These are phyloP conservation scores for Phaetusa simplex DNA, from an alignment of 2,113 vertebrate genomes.

Conservation along the genomic window DNA sequence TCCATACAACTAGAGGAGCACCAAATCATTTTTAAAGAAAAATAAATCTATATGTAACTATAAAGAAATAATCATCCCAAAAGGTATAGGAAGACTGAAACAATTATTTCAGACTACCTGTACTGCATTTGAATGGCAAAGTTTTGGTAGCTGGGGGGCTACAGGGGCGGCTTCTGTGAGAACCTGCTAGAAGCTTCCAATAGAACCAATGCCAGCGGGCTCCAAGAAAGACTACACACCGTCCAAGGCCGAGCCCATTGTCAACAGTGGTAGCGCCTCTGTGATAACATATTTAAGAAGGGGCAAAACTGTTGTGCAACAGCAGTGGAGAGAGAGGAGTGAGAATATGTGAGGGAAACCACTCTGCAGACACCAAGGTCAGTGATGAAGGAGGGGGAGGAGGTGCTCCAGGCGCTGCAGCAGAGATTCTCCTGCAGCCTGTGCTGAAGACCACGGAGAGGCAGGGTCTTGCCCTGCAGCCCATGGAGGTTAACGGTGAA, in stretches of 20 bases:
- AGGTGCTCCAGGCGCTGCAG: rapidly evolving
- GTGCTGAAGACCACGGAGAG: not conserved
- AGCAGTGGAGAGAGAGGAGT: not conserved
- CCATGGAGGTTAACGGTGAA: not conserved
- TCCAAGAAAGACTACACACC: rapidly evolving
- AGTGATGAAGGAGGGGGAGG: not conserved
- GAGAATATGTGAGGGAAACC: not conserved
- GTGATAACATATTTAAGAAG: not conserved
- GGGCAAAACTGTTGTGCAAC: not conserved
- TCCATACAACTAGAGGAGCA: not conserved
- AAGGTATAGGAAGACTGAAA: not conserved
- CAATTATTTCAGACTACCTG: not conserved
- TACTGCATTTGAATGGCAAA: not conserved
- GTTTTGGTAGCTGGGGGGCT: not conserved
- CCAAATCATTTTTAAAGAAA: not conserved
- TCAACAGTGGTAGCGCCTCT: rapidly evolving
- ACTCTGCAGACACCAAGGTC: not conserved
- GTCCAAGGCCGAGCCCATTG: not conserved
- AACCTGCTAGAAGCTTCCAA: not conserved
- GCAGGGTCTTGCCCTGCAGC: not conserved
- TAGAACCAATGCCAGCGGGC: rapidly evolving
- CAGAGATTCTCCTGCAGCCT: not conserved
- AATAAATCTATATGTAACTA: not conserved
- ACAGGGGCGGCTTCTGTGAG: not conserved
- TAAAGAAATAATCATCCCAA: not conserved